Evolutionary conservation across 2,888 invertebrate genomes (phyloP).

Genomic region (Drosophila peninsularis): DNA sequence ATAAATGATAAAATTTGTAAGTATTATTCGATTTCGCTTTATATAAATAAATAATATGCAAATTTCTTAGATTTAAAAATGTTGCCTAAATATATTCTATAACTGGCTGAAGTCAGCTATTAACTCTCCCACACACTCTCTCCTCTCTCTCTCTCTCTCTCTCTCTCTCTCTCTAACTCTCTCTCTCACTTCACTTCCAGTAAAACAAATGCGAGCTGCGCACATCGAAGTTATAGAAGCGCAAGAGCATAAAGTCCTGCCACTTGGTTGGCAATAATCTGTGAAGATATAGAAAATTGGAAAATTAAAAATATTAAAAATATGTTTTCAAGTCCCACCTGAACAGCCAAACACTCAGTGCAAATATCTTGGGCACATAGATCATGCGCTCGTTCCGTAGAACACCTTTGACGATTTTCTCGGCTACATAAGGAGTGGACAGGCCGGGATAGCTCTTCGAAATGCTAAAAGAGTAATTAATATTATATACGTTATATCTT

Average conservation of each 20-base stretch:
- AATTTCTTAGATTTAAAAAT: constrained; percentile 23
- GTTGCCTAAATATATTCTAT: constrained; percentile 30
- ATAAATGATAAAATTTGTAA: background rate
- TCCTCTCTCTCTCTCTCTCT: background rate
- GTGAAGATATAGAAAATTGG: background rate
- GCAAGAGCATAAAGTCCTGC: constrained; percentile 83
- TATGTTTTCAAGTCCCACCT: constrained; percentile 59
- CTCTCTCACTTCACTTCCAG: constrained; percentile 73
- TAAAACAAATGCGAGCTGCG: constrained; percentile 82
- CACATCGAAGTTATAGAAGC: constrained; percentile 82
- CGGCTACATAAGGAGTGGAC: constrained; percentile 83
- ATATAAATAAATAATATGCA: constrained; percentile 41
- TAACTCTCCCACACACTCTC: background rate
- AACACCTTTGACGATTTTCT: constrained; percentile 82
- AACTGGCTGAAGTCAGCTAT: background rate
- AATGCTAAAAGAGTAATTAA: constrained; percentile 58
- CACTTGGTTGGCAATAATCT: constrained; percentile 83
- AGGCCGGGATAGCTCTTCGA: constrained; percentile 83
- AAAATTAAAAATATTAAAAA: background rate
- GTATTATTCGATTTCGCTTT: constrained; percentile 3
- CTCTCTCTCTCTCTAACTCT: background rate
- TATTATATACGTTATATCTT: background rate
- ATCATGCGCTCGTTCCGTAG: constrained; percentile 82
- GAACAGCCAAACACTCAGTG: constrained; percentile 82
- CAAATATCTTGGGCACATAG: constrained; percentile 83